Evolutionary conservation across 2,888 invertebrate genomes (phyloP).

Genomic region (Frankliniella fusca): DNA sequence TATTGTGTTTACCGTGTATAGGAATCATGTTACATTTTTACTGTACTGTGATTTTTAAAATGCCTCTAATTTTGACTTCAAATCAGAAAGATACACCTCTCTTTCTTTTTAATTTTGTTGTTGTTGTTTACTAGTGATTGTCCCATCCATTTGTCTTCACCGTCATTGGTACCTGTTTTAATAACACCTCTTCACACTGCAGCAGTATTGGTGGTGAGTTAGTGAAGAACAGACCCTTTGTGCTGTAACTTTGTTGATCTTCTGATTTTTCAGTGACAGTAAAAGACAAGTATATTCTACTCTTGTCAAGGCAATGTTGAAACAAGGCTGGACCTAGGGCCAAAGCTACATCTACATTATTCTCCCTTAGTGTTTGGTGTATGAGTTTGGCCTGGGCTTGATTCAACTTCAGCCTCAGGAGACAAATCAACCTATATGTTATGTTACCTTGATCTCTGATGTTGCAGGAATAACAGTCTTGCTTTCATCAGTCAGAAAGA

Average conservation of each 20-base stretch:
- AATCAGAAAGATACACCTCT: too few relatives aligned
- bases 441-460: neutral
- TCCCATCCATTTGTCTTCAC: neutral
- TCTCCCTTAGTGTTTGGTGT: neutral
- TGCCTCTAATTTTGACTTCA: too few relatives aligned
- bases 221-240: neutral
- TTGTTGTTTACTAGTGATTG: too few relatives aligned
- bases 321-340: neutral
- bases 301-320: neutral
- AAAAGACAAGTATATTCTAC: too few relatives aligned
- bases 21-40: too few relatives aligned
- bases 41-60: too few relatives aligned
- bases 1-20: too few relatives aligned
- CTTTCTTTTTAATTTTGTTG: too few relatives aligned
- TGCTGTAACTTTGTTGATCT: neutral
- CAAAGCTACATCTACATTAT: neutral
- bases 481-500: neutral
- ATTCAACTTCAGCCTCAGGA: neutral
- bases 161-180: neutral
- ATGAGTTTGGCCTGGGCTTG: neutral
- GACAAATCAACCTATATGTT: neutral
- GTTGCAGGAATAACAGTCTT: neutral
- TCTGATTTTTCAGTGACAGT: neutral
- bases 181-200: neutral
- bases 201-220: neutral